These are phyloP conservation scores for Pectinophora gossypiella DNA, from an alignment of 1,140 invertebrate species.

Conservation along the genomic window DNA sequence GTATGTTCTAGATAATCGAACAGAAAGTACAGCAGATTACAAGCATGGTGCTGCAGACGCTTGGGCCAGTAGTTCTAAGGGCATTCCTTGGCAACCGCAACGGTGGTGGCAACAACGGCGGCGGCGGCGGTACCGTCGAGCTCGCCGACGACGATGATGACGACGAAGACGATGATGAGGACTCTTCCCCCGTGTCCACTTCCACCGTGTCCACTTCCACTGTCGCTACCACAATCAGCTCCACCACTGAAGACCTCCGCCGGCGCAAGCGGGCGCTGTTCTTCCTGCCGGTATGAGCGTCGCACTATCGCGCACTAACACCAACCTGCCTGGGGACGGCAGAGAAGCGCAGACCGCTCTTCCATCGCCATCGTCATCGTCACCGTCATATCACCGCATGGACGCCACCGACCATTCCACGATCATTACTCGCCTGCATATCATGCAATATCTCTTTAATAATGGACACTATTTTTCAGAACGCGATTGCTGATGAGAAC, in stretches of 20 bases:
- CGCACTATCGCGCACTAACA: conserved; percentile 51
- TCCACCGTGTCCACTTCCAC: conserved; percentile 33
- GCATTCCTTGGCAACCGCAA: conserved; percentile 70
- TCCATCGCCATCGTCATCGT: conserved; percentile 68
- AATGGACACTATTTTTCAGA: conserved; percentile 46
- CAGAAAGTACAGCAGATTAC: conserved; percentile 84
- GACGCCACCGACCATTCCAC: conserved; percentile 69
- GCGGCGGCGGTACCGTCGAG: conserved; percentile 46
- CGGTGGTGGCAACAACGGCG: conserved; percentile 31
- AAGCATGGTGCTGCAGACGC: conserved; percentile 79
- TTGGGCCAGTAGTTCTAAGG: conserved; percentile 80
- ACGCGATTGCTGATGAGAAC: conserved; percentile 69
- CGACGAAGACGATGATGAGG: conserved; percentile 55
- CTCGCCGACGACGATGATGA: conserved; percentile 58
- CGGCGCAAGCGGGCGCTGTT: conserved; percentile 55
- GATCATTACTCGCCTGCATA: conserved; percentile 20
- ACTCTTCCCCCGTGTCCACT: conserved; percentile 29
- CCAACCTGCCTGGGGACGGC: conserved; percentile 58
- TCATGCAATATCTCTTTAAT: conserved; percentile 26
- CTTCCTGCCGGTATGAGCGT: conserved; percentile 69
- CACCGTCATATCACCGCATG: conserved; percentile 74
- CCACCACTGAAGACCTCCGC: conserved; percentile 45
- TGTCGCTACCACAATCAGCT: conserved; percentile 29
- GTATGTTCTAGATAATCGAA: conserved; percentile 84
- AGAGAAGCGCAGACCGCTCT: conserved; percentile 56